These are phyloP conservation scores for Trichomycterus rosablanca DNA, from an alignment of 2,113 vertebrate species.

Conservation along the genomic window DNA sequence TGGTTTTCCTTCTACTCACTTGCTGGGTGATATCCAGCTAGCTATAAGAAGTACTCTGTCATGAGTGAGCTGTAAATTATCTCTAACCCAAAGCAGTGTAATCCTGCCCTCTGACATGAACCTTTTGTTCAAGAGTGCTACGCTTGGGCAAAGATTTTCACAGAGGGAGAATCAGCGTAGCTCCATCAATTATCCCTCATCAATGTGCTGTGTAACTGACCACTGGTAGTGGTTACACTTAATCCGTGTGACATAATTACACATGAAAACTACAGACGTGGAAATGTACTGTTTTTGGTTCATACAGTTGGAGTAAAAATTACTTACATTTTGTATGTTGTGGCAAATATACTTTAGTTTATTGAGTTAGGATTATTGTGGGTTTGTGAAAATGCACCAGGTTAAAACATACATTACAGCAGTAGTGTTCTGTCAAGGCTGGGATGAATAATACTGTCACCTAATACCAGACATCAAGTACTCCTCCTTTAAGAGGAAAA, in stretches of 20 bases:
- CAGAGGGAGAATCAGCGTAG: background rate
- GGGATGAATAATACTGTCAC: no score
- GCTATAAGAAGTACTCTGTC: background rate
- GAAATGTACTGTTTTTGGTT: background rate
- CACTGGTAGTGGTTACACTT: background rate
- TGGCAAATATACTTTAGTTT: no score
- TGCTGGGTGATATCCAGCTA: background rate
- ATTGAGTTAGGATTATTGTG: no score
- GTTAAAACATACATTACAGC: no score
- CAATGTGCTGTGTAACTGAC: background rate
- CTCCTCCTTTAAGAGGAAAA: no score
- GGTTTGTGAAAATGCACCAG: no score
- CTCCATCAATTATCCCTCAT: no score
- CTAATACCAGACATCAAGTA: no score
- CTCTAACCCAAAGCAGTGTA: slow-evolving; percentile 24
- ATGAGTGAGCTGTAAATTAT: slow-evolving; percentile 25
- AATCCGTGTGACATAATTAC: background rate
- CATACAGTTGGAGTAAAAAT: no score
- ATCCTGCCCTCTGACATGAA: slow-evolving; percentile 17
- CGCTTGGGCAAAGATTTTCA: background rate
- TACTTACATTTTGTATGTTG: no score
- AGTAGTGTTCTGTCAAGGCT: no score
- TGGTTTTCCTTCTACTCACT: background rate
- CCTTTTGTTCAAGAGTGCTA: slow-evolving; percentile 18
- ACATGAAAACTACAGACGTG: background rate